Base-by-base conservation (phyloP, 2,113 vertebrate species). In the Daubentonia madagascariensis region DNA sequence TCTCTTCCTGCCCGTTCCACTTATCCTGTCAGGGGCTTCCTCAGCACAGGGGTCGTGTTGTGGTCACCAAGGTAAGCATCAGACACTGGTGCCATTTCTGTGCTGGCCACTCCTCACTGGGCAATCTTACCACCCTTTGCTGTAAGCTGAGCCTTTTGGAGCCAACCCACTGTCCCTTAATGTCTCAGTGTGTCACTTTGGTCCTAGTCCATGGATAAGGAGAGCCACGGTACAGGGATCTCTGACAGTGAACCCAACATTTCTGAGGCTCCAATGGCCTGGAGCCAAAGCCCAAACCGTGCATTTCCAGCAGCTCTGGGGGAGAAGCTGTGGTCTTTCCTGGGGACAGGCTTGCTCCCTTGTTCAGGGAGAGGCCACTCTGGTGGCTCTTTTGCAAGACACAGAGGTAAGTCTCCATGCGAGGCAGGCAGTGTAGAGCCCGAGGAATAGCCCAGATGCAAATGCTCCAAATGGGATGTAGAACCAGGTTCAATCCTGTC, bases 391-490 rank as follows among this genome's bases (percentile, higher is more conserved):
- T 67, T 25, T 32, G 50, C 11, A 18, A 43, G 32, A 4, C 25
- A 22, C 43, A 61, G 40, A 37, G 11, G 0, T 12, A 83, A 80
- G 23, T 52, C 85, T 45, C 37, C 18, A 1, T 40, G 45, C 18
- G 28, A 10, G 25, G 6, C 0, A 0, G 37, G 54, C 40, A 0
- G 0, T 61, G 40, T 65, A 9, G 8, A 10, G 35, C 40, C 57
- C 13, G 4, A 35, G 13, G 10, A 73, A 28, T 2, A 22, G 59
- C 0, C 54, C 50, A 50, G 54, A 59, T 0, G 18, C 48, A 40
- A 50, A 45, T 13, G 13, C 30, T 65, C 6, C 1, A 0, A 1
- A 0, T 0, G 8, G 59, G 23, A n/a, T 14, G 3, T 35, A 17
- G 18, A 22, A 6, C 43, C 14, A 40, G 52, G 45, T 35, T 32